These are phyloP conservation scores for Cryptocheilus praepositus DNA, from an alignment of 2,888 invertebrate genomes.

Conservation along the genomic window DNA sequence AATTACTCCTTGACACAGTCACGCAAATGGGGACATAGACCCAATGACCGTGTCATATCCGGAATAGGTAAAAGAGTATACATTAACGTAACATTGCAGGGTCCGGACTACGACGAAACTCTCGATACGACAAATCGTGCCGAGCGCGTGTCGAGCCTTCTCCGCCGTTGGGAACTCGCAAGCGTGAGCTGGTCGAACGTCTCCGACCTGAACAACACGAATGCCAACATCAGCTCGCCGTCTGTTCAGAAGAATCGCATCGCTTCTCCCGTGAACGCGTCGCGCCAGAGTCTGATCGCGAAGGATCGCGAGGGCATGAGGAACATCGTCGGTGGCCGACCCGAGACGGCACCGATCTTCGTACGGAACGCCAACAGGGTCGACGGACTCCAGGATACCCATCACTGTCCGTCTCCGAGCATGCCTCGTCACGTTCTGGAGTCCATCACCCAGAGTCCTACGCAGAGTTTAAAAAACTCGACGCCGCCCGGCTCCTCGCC, in stretches of 20 bases:
- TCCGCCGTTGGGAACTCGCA: constrained; percentile 87
- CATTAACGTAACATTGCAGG: constrained; percentile 76
- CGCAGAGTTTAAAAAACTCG: constrained; percentile 64
- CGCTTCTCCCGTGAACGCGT: constrained; percentile 40
- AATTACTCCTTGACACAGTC: background rate
- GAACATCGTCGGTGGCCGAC: constrained; percentile 69
- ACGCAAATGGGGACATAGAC: too few species aligned
- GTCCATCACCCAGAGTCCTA: constrained; percentile 71
- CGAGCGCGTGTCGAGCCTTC: constrained; percentile 81
- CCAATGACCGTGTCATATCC: background rate
- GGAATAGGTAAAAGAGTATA: too few species aligned
- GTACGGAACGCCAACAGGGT: constrained; percentile 67
- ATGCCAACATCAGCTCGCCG: constrained; percentile 15
- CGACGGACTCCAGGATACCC: constrained; percentile 66
- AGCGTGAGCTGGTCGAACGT: constrained; percentile 76
- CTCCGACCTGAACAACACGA: constrained; percentile 51
- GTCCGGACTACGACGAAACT: constrained; percentile 88
- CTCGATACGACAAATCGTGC: constrained; percentile 82
- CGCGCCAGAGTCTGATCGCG: constrained; percentile 57
- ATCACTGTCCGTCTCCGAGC: constrained; percentile 62
- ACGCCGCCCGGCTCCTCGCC: constrained; percentile 62
- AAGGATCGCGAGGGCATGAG: constrained; percentile 71
- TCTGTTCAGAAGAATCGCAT: constrained; percentile 39
- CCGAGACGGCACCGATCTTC: constrained; percentile 70
- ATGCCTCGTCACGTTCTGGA: constrained; percentile 71